Base-by-base conservation (phyloP, 2,113 vertebrate species). In the Glareola pratincola region DNA sequence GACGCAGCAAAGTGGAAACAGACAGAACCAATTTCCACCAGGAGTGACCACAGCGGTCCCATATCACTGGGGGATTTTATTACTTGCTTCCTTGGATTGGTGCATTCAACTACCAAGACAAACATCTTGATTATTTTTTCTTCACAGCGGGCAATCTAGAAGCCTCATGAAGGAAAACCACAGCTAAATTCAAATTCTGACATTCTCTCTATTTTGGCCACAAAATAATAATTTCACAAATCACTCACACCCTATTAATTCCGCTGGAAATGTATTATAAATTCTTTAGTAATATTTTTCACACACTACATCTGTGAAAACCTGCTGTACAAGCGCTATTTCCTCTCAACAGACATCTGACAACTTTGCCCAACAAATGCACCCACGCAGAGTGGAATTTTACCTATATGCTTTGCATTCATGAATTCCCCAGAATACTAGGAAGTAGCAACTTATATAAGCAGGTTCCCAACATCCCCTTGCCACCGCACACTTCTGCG, bases 261-360 rank as follows among this genome's bases (percentile, higher is more conserved):
- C 60, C 85, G 5, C 50, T 91, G 34, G 45, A 94, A 75, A 89
- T 68, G 34, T n/a, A 30, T 86, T 64, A 47, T 32, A 92, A 91
- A 79, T 34, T 34, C 4, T 92, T 73, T 47, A 94, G 32, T 50
- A 90, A 74, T 41, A 32, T 81, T 85, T 90, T 91, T 87, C 90
- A 94, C 71, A 62, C 37, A 68, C 37, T 75, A 26, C 17, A 17
- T 57, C 83, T 94, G 36, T 85, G 80, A 72, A 94, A 96, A 92
- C 73, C 69, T 92, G 96, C 66, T 85, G 6, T 22, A 73, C 94
- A 66, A 88, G 45, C 36, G 48, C 51, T 85, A 45, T 85, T 88
- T 73, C 81, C 74, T 93, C 94, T 91, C 76, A 92, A 88, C 19
- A 93, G 45, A 79, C 59, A 66, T 88, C 81, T 90, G 80, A 91